Evolutionary conservation across 2,113 vertebrate genomes (phyloP).

Genomic region (Phocoena sinus): DNA sequence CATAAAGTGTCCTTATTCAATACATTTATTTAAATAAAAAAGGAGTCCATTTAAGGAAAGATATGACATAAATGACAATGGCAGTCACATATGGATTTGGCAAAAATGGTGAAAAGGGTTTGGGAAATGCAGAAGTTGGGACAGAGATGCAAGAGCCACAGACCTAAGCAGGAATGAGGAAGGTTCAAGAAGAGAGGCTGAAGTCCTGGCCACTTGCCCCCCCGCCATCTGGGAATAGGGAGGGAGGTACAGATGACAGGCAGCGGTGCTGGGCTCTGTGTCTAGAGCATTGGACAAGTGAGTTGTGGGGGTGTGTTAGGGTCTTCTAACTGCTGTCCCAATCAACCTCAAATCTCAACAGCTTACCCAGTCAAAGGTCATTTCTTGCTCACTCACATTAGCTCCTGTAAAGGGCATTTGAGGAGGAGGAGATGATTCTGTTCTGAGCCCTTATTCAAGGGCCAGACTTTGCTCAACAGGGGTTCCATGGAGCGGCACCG

Average conservation of each 20-base stretch:
- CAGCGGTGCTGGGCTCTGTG: rapidly evolving
- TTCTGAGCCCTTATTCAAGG: background rate
- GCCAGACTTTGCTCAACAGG: background rate
- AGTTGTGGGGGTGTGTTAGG: background rate
- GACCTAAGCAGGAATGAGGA: background rate
- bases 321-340: background rate
- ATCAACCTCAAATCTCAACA: background rate
- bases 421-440: background rate
- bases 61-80: background rate
- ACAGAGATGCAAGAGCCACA: background rate
- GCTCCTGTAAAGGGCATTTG: background rate
- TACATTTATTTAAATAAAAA: background rate
- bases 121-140: background rate
- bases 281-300: background rate
- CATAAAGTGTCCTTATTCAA: background rate
- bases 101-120: background rate
- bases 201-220: no score
- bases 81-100: background rate
- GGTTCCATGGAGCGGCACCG: background rate
- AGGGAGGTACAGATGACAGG: background rate
- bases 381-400: background rate
- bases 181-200: background rate
- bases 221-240: background rate
- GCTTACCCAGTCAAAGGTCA: background rate
- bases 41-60: background rate